Base-by-base conservation (phyloP, 1,140 invertebrate species). In the Octopus bimaculoides region DNA sequence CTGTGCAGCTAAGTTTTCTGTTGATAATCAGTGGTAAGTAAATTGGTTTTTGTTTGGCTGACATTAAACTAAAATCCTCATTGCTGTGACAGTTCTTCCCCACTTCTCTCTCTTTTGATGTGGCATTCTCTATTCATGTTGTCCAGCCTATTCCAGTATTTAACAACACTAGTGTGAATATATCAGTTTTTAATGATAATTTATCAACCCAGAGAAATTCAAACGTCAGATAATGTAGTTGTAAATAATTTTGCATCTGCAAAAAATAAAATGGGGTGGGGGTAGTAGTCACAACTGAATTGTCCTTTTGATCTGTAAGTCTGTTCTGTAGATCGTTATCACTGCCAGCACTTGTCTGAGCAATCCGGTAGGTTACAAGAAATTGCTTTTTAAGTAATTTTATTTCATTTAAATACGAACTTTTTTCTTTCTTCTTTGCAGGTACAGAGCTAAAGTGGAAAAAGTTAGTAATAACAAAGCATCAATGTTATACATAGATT, bases 371-470 rank as follows among this genome's bases (percentile, higher is more conserved):
- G 12, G 12, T 14, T 10, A 17, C 12, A 75, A 17, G 41, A 75
- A 61, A n/a, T 20, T 5, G 20, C 54, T 61, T 61, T 78, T 56
- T 56, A 78, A 66, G 9, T 78, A 17, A 71, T 80, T 17, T 56
- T 53, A 61, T 66, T 14, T 54, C 20, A 0, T 79, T 66, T 52
- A 12, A 5, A 7, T n/a, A 54, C 7, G 6, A 54, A 56, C 6
- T 79, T 52, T 66, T 66, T 7, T n/a, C n/a, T 76, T 75, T 81
- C 20, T 75, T 78, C 77, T 56, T 84, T 86, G 52, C 81, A 89
- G 88, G 89, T 99, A 99, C 90, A 93, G 98, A 83, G 97, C 95
- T 0, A 95, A 94, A 89, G 93, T 99, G 17, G 96, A 99, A 87
- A 97, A 96, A 86, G 91, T 97, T 5, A 91, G 93, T 83, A 94